A percentile compares a stretch with the other conserved stretches of the same genome.
phyloP scores from a whole-genome alignment of 2,888 invertebrate species.

The Macrophya annulata region DNA sequence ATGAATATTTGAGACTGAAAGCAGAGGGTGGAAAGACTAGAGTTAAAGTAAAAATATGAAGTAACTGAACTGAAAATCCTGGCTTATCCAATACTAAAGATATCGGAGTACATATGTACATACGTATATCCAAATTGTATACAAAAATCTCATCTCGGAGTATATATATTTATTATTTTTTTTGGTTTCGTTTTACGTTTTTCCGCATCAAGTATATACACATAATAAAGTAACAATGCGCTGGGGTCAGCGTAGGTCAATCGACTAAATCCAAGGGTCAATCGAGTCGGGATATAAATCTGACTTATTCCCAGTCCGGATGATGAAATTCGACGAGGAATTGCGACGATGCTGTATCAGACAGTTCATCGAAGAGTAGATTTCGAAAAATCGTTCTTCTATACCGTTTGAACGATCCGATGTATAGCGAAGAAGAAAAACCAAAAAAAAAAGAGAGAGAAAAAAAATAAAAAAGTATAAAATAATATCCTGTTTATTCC shows the following conservation, averaged over 20 bases:
- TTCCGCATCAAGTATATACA: background rate
- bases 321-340: background rate
- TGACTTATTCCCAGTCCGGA: slow-evolving; percentile 1
- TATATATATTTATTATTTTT: background rate
- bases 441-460: background rate
- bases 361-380: background rate
- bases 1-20: background rate
- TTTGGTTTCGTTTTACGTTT: background rate
- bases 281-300: slow-evolving; percentile 25
- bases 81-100: too few relatives aligned
- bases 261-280: slow-evolving; percentile 9
- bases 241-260: slow-evolving; percentile 32
- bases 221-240: background rate
- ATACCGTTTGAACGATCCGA: background rate
- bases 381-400: background rate
- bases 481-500: background rate
- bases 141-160: slow-evolving; percentile 26
- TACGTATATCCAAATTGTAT: background rate
- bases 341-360: slow-evolving; percentile 7
- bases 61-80: background rate
- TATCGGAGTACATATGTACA: too few relatives aligned
- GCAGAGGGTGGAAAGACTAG: background rate
- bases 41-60: background rate
- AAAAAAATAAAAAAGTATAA: background rate
- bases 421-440: background rate